Evolutionary conservation across 2,888 invertebrate species (phyloP).

Genomic region (Trachelus iudaicus): DNA sequence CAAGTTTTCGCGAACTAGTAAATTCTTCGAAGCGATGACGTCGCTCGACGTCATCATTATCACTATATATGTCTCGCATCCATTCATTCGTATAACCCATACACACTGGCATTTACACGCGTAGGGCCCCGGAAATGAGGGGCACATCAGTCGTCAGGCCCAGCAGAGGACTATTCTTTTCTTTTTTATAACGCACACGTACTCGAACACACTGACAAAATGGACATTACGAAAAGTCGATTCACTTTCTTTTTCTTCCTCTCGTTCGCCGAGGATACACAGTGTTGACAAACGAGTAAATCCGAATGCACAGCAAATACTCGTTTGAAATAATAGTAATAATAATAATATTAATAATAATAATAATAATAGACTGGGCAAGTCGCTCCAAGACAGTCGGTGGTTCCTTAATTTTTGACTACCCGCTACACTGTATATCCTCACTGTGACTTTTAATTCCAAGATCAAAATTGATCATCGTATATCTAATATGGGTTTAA

Average conservation of each 20-base stretch:
- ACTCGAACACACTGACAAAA: neutral
- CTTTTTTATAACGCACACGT: neutral
- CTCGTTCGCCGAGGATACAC: slow-evolving; percentile 2
- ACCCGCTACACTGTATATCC: slow-evolving; percentile 2
- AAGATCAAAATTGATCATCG: neutral
- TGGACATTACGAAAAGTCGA: neutral
- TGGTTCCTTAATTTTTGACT: neutral
- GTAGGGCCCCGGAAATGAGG: neutral
- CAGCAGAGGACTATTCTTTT: neutral
- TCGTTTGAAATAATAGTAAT: slow-evolving; percentile 8
- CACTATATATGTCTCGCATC: neutral
- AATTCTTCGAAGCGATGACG: neutral
- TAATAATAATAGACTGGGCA: slow-evolving; percentile 14
- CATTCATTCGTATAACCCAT: slow-evolving; percentile 2
- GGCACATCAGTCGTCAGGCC: neutral
- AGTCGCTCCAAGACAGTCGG: slow-evolving; percentile 8
- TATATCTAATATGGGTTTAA: neutral
- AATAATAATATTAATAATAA: slow-evolving; percentile 14
- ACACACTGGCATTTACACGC: neutral
- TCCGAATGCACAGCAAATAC: slow-evolving; percentile 4
- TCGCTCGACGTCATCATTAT: neutral
- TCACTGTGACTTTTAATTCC: slow-evolving; percentile 4
- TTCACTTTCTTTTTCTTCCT: neutral
- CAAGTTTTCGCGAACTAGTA: neutral
- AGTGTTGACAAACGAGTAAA: slow-evolving; percentile 5